Conservation (phyloP, 1,140 invertebrate genomes). For the Teleogryllus occipitalis region DNA sequence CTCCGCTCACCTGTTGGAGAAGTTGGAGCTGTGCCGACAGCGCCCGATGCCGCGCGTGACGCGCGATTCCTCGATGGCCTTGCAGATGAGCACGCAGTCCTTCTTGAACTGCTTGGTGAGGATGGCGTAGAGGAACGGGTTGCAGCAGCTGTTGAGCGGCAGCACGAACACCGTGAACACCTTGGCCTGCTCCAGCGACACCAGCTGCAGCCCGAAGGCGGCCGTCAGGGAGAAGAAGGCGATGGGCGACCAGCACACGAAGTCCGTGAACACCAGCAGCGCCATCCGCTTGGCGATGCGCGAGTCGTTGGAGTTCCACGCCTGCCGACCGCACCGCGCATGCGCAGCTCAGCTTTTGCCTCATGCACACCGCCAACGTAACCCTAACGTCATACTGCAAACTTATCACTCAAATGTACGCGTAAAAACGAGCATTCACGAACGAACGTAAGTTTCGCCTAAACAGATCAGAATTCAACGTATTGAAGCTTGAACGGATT, state of each 20-base stretch:
- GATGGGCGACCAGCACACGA: conserved; percentile 96
- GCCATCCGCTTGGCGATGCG: conserved; percentile 96
- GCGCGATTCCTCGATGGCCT: conserved; percentile 85
- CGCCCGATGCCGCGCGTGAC: conserved; percentile 79
- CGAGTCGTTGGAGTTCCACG: conserved; percentile 96
- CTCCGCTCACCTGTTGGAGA: conserved; percentile 79
- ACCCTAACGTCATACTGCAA: no score
- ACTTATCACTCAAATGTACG: no score
- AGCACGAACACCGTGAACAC: conserved; percentile 93
- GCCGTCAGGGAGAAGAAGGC: conserved; percentile 93
- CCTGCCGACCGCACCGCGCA: conserved; percentile 41
- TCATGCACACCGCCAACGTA: not conserved
- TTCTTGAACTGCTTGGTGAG: conserved; percentile 97
- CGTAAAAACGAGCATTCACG: no score
- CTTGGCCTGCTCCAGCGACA: conserved; percentile 92
- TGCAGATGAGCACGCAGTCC: conserved; percentile 91
- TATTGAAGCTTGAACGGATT: no score
- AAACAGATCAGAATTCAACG: no score
- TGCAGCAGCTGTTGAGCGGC: conserved; percentile 92
- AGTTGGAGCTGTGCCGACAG: conserved; percentile 78
- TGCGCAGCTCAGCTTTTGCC: no score
- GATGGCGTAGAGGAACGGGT: conserved; percentile 94
- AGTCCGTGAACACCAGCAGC: conserved; percentile 92
- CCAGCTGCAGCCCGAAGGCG: conserved; percentile 79
- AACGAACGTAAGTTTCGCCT: no score